These are phyloP conservation scores for Ammospiza maritima DNA, from an alignment of 2,797 vertebrate species.

Conservation along the genomic window DNA sequence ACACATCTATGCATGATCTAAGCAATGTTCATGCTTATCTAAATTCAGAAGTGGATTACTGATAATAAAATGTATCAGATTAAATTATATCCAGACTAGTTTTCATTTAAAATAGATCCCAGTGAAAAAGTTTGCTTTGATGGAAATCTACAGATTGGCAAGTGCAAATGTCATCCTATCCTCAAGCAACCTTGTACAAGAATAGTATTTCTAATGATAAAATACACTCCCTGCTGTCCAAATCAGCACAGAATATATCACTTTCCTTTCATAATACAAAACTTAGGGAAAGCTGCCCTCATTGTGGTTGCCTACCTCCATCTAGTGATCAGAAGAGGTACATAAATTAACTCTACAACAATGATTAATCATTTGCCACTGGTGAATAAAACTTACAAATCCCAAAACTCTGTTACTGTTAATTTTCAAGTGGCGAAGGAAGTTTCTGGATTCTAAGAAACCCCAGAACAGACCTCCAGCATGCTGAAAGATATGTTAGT, in stretches of 20 bases:
- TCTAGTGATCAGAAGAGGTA: slow-evolving; percentile 48
- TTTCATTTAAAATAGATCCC: not conserved
- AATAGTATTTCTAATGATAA: slow-evolving; percentile 42
- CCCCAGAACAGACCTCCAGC: not conserved
- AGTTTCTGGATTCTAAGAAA: not conserved
- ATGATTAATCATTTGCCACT: not conserved
- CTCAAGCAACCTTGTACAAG: not conserved
- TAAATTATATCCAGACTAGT: not conserved
- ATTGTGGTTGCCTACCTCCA: slow-evolving; percentile 49
- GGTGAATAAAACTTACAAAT: not conserved
- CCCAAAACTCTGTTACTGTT: not conserved
- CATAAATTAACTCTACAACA: not conserved
- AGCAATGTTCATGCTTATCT: not conserved
- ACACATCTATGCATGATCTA: not conserved
- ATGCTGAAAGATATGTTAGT: not conserved
- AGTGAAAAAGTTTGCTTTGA: not conserved
- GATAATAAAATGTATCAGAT: not conserved
- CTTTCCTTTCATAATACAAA: not conserved
- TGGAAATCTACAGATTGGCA: not conserved
- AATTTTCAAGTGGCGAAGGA: not conserved
- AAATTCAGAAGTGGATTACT: not conserved
- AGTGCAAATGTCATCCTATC: not conserved
- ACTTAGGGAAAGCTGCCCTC: not conserved
- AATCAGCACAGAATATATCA: not conserved
- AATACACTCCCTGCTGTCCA: not conserved